Conservation (phyloP, 2,113 vertebrate genomes). For the Salvelinus fontinalis region DNA sequence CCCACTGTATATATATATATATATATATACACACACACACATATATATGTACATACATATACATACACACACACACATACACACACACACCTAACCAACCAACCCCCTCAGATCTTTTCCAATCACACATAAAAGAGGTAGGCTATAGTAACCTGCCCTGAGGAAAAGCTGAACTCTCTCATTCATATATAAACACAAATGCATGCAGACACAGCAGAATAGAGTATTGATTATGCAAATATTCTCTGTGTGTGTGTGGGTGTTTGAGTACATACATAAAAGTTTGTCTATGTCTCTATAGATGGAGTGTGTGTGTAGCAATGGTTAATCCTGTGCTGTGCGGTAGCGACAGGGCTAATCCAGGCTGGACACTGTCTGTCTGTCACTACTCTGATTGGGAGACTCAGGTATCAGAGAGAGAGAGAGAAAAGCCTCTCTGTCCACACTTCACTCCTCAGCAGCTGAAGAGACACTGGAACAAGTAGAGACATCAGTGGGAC, state of each 20-base stretch:
- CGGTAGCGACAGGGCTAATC: slow-evolving; percentile 50
- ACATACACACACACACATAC: too few relatives aligned
- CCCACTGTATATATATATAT: too few relatives aligned
- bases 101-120: slow-evolving; percentile 46
- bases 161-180: slow-evolving; percentile 10
- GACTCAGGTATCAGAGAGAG: slow-evolving; percentile 18
- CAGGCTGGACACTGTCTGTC: slow-evolving; percentile 42
- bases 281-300: too few relatives aligned
- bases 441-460: slow-evolving; percentile 36
- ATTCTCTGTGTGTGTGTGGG: too few relatives aligned
- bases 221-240: too few relatives aligned
- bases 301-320: not conserved
- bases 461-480: slow-evolving; percentile 29
- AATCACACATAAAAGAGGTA: slow-evolving; percentile 39
- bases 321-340: slow-evolving; percentile 47
- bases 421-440: not conserved
- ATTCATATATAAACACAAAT: not conserved
- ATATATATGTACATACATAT: too few relatives aligned
- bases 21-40: too few relatives aligned
- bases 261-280: too few relatives aligned
- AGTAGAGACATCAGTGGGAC: too few relatives aligned
- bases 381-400: slow-evolving; percentile 29
- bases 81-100: not conserved
- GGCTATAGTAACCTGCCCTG: slow-evolving; percentile 14
- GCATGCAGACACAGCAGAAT: not conserved